Base-by-base conservation (phyloP, 2,888 invertebrate genomes). In the Diaprepes abbreviatus region DNA sequence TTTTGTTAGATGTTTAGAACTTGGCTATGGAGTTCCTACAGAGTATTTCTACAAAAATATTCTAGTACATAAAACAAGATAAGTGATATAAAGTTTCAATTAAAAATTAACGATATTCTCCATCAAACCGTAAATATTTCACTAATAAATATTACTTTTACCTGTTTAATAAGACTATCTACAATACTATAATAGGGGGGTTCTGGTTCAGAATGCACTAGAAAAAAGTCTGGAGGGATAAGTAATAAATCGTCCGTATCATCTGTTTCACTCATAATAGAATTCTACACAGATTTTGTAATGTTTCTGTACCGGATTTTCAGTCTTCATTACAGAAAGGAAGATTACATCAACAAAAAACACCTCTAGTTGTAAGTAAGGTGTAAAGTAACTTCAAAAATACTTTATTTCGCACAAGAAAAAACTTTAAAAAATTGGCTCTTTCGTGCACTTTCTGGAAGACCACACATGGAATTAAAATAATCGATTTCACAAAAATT, bases 211-310 rank as follows among this genome's bases (percentile, higher is more conserved):
- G 86, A 86, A 74, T 88, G 85, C n/a, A 90, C 87, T 24, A 88
- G 81, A 78, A 92, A 90, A 78, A 92, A 90, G 82, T 93, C 89
- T 10, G 94, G 94, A 71, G 93, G 93, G 81, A 94, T 92, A 76
- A 92, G 83, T 77, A 94, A 84, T 73, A 94, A 86, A 79, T 93
- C 89, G 84, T 94, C 94, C 3, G 94, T 94, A 85, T 94, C 94
- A 87, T 93, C 94, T 71, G 90, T 88, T 80, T 91, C 91, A 85
- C 71, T 73, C 71, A 71, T 71, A 71, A 58, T 66, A 59, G 21
- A 3, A 43, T 14, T 19, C 21, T 48, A 48, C 17, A 24, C 5
- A 21, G 31, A 28, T 50, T 36, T 50, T 16, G 19, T 9, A 35
- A 60, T 3, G 6, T 14, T 50, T 35, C 5, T 60, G 12, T 17